A percentile compares a stretch with the other conserved stretches of the same genome.
Conservation (phyloP, 2,113 vertebrate genomes). For the Archocentrus centrarchus region DNA sequence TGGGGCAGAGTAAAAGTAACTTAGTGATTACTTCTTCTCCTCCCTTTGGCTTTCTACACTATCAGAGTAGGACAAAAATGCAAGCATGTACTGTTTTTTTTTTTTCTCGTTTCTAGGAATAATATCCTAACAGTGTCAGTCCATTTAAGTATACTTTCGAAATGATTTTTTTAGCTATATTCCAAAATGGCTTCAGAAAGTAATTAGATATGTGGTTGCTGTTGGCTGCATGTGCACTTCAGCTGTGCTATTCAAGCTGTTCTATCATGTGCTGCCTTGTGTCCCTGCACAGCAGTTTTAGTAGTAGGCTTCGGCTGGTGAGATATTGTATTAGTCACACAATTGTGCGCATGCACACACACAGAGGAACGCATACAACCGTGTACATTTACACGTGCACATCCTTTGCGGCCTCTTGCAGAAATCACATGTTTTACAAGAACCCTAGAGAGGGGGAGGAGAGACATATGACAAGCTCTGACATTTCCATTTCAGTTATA, state of each 20-base stretch:
- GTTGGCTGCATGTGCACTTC: constrained; percentile 47
- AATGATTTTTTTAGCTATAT: background rate
- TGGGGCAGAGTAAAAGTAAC: constrained; percentile 28
- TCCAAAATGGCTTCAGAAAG: constrained; percentile 11
- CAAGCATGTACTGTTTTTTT: background rate
- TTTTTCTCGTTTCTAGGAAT: background rate
- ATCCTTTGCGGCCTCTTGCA: constrained; percentile 29
- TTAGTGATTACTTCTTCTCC: constrained; percentile 31
- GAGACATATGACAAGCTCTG: constrained; percentile 67
- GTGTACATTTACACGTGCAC: background rate
- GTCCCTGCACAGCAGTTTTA: constrained; percentile 61
- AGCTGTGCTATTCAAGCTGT: constrained; percentile 63
- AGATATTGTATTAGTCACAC: constrained; percentile 43
- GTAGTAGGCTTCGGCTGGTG: constrained; percentile 58
- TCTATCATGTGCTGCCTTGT: constrained; percentile 62
- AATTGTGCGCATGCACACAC: constrained; percentile 2
- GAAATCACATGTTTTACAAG: constrained; percentile 75
- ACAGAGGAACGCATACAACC: background rate
- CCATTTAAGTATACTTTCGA: background rate
- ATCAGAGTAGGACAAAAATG: background rate
- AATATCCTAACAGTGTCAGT: background rate
- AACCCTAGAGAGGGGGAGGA: constrained; percentile 57
- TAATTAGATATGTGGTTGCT: constrained; percentile 34
- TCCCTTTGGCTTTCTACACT: background rate
- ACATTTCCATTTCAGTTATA: constrained; percentile 70